phyloP scores from a whole-genome alignment of 2,113 vertebrate genomes.

The Brienomyrus longianalis region DNA sequence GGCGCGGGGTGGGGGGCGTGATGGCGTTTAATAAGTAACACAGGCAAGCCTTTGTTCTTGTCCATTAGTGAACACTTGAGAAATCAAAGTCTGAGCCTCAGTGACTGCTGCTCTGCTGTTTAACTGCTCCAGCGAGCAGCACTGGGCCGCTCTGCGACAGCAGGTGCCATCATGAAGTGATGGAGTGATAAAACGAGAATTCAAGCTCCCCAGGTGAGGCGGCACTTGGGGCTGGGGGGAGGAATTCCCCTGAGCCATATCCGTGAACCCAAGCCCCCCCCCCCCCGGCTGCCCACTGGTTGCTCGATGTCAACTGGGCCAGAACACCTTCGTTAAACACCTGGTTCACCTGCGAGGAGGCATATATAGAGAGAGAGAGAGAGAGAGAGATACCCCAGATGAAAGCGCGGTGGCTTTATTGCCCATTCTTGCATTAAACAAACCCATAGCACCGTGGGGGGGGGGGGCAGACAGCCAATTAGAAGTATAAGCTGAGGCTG shows the following conservation, averaged over 20 bases:
- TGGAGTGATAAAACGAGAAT: conserved; percentile 16
- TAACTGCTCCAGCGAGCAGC: neutral
- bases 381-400: conserved; percentile 36
- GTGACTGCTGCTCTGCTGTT: neutral
- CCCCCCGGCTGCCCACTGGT: neutral
- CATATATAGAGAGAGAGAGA: neutral
- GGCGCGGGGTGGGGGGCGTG: conserved; percentile 47
- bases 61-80: conserved; percentile 37
- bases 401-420: conserved; percentile 54
- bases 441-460: neutral
- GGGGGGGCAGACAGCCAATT: neutral
- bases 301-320: conserved; percentile 34
- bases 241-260: conserved; percentile 14
- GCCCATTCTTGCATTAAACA: conserved; percentile 50
- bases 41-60: conserved; percentile 46
- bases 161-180: conserved; percentile 11
- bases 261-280: conserved; percentile 6
- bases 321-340: conserved; percentile 39
- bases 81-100: conserved; percentile 27
- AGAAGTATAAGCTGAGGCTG: neutral
- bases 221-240: neutral
- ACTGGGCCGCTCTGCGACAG: neutral
- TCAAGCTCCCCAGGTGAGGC: neutral
- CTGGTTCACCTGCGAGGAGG: conserved; percentile 19
- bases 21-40: conserved; percentile 61